Conservation (phyloP, 2,113 vertebrate genomes). For the Eurystomus gularis region DNA sequence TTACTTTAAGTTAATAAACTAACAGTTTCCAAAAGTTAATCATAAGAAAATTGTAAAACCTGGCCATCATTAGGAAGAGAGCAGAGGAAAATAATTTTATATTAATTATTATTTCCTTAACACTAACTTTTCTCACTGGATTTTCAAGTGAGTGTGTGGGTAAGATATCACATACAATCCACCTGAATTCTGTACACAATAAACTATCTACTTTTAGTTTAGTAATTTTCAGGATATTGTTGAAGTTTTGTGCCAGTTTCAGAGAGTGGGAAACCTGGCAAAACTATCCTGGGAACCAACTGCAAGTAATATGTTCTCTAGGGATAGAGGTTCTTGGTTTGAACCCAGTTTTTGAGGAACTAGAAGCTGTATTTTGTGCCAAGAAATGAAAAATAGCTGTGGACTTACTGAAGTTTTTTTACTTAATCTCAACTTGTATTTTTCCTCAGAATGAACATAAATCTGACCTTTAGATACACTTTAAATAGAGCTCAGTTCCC, state of each 20-base stretch:
- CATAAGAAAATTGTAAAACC: background rate
- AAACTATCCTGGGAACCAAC: conserved; percentile 38
- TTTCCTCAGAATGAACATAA: background rate
- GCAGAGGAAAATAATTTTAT: background rate
- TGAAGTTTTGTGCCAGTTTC: background rate
- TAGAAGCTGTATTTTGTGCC: background rate
- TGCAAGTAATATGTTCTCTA: conserved; percentile 8
- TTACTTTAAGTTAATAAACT: background rate
- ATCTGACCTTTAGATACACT: background rate
- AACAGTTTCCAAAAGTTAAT: background rate
- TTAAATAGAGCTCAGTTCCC: background rate
- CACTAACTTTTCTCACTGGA: background rate
- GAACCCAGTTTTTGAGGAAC: conserved; percentile 20
- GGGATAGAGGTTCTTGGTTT: background rate
- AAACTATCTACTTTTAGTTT: background rate
- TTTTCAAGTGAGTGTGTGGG: background rate
- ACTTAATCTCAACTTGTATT: background rate
- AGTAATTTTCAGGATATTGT: background rate
- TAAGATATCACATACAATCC: background rate
- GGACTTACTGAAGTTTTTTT: background rate
- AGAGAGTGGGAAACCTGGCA: conserved; percentile 20
- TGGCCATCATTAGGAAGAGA: background rate
- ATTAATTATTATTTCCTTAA: background rate
- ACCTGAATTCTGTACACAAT: background rate
- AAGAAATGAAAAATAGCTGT: conserved; percentile 30